Percentiles rank a stretch among this genome's conserved stretches.
These are phyloP conservation scores for Eulithis prunata DNA, from an alignment of 2,888 invertebrate species.

Conservation along the genomic window DNA sequence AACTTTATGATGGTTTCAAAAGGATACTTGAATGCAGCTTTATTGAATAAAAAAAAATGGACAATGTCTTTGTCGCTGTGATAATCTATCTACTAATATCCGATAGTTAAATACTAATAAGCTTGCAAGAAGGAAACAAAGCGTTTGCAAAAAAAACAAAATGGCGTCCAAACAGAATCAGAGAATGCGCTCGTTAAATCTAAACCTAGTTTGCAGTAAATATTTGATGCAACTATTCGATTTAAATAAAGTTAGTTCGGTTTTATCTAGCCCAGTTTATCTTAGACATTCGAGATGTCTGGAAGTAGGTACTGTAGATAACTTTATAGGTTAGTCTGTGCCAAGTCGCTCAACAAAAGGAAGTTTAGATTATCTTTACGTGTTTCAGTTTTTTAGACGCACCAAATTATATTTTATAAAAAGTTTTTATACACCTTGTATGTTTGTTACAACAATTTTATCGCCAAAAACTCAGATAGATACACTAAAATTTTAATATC, in stretches of 20 bases:
- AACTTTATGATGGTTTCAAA: too few relatives aligned
- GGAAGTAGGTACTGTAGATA: background rate
- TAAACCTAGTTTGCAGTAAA: background rate
- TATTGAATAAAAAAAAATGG: too few relatives aligned
- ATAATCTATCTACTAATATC: too few relatives aligned
- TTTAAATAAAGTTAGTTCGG: background rate
- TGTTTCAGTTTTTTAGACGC: background rate
- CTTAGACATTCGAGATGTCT: background rate
- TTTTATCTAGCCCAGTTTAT: background rate
- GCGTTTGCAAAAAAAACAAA: background rate
- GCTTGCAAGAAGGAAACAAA: too few relatives aligned
- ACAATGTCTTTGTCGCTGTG: too few relatives aligned
- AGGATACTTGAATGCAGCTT: too few relatives aligned
- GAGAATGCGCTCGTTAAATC: background rate
- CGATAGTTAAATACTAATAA: too few relatives aligned
- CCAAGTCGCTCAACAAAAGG: background rate
- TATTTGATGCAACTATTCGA: background rate
- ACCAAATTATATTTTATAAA: background rate
- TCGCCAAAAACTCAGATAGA: too few relatives aligned
- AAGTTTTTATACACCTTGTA: too few relatives aligned
- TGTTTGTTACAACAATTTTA: too few relatives aligned
- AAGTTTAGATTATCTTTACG: background rate
- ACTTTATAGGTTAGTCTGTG: slow-evolving; percentile 5
- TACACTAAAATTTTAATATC: too few relatives aligned
- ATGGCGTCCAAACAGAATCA: background rate